A percentile compares a stretch with the other conserved stretches of the same genome.
Evolutionary conservation across 2,797 vertebrate species (phyloP).

Genomic region (Caiman crocodilus): DNA sequence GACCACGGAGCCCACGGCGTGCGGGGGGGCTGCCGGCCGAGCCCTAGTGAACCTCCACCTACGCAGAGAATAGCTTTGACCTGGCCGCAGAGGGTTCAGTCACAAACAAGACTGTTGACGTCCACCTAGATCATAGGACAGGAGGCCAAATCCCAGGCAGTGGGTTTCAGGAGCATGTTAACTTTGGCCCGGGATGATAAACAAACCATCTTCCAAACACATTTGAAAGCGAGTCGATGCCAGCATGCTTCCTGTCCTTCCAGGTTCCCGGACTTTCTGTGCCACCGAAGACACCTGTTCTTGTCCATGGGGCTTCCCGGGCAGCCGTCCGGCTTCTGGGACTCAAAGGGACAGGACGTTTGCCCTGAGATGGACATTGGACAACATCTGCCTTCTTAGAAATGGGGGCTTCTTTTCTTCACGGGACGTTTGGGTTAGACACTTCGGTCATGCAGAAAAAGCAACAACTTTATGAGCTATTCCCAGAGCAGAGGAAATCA

Average conservation of each 20-base stretch:
- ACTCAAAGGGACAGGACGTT: background rate
- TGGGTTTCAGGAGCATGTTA: slow-evolving; percentile 65
- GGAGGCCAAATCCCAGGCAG: slow-evolving; percentile 53
- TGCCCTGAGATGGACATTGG: slow-evolving; percentile 29
- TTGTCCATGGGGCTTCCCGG: background rate
- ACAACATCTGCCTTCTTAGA: slow-evolving; percentile 18
- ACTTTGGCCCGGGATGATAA: slow-evolving; percentile 71
- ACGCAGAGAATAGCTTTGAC: slow-evolving; percentile 70
- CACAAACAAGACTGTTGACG: slow-evolving; percentile 71
- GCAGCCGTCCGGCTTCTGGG: background rate
- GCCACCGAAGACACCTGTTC: background rate
- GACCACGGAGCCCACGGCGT: slow-evolving; percentile 12
- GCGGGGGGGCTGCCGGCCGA: background rate
- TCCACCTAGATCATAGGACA: slow-evolving; percentile 39
- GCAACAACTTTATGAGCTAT: slow-evolving; percentile 6
- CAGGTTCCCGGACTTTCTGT: background rate
- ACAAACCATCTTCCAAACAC: slow-evolving; percentile 63
- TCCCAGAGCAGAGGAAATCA: slow-evolving; percentile 22
- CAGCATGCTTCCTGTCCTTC: background rate
- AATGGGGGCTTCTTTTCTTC: slow-evolving; percentile 47
- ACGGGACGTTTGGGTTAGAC: background rate
- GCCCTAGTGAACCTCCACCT: slow-evolving; percentile 75
- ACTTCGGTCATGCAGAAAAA: slow-evolving; percentile 37
- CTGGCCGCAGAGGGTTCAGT: slow-evolving; percentile 21
- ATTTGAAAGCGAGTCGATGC: slow-evolving; percentile 8